phyloP scores from a whole-genome alignment of 2,888 invertebrate species.

The Sepiola atlantica region DNA sequence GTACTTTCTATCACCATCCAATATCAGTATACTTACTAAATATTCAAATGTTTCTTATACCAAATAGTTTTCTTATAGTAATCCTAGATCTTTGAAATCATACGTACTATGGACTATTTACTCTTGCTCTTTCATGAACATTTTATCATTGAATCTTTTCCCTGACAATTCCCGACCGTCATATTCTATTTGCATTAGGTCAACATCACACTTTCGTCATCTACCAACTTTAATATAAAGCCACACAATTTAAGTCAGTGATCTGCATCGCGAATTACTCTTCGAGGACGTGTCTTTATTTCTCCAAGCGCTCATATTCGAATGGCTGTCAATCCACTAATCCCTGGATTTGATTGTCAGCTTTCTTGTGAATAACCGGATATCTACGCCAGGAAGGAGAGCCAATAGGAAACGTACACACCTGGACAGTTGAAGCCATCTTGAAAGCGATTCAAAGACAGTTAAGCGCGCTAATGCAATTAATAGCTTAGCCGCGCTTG shows the following conservation, averaged over 20 bases:
- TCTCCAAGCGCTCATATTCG: not conserved
- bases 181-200: not conserved
- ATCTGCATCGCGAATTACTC: not conserved
- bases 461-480: not conserved
- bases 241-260: not conserved
- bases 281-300: not conserved
- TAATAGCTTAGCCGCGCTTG: not conserved
- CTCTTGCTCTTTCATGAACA: too few species aligned
- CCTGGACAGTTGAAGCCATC: not conserved
- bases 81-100: too few species aligned
- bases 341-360: not conserved
- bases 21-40: too few species aligned
- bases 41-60: too few species aligned
- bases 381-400: not conserved
- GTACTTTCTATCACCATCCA: too few species aligned
- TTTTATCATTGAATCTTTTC: too few species aligned
- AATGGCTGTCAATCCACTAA: not conserved
- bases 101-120: too few species aligned
- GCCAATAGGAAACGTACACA: not conserved
- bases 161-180: not conserved
- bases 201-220: not conserved
- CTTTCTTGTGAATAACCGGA: not conserved
- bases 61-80: too few species aligned
- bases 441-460: not conserved
- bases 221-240: not conserved